Evolutionary conservation across 2,888 invertebrate species (phyloP), one percentile per base, ranked within the genome.

Genomic region (Sabellastarte sp.): DNA sequence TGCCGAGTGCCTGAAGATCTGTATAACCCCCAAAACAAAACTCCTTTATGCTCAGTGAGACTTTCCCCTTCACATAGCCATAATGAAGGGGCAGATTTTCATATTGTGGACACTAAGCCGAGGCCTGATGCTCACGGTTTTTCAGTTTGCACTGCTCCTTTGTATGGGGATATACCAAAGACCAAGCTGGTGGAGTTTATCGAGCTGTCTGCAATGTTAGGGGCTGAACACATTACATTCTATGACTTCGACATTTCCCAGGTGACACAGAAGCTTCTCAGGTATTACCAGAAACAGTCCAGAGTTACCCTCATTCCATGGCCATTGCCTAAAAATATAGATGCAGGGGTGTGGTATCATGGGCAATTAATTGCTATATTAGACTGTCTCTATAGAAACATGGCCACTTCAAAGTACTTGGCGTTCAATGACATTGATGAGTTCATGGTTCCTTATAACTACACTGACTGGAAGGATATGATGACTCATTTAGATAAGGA

Each of bases 341-440:
- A 67, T 24, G 32, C 33, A 32, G 4, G n/a, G 51, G 73, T 79
- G 4, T 82, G 82, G 82, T 78, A 81, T 61, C 66, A 79, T 61
- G 83, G 81, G 1, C 83, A 83, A 64, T 68, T 77, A 24, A 52
- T 80, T 15, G 73, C 81, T 20, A 74, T 81, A 33, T 78, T 80
- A 57, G 80, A 83, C 69, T 83, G 83, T 63, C 70, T 82, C 3
- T 81, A 81, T 68, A 70, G 76, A 32, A 75, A 76, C 60, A 82
- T 82, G 78, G 74, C 73, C 1, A 61, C 62, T 1, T 74, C 72
- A 2, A 24, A 51, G n/a, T 67, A 62, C 68, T 63, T 80, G 20
- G 71, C 77, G 15, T 81, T 82, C 63, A 67, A 80, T 50, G 83
- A 83, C 63, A 67, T 81, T 26, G 83, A 83, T 68, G 83, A 83